Evolutionary conservation across 2,797 vertebrate genomes (phyloP).

Genomic region (Silurus lanzhouensis): DNA sequence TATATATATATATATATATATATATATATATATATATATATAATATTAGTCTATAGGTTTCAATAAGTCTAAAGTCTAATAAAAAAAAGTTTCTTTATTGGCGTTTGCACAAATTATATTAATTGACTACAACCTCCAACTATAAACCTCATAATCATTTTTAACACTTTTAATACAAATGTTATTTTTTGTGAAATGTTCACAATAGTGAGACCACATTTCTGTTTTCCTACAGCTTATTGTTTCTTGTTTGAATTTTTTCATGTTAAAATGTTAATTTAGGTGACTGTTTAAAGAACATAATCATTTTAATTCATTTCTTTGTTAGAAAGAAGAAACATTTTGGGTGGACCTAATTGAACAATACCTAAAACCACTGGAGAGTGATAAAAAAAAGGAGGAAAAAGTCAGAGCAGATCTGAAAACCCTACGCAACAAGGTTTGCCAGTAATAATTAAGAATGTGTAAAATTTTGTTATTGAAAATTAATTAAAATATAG

Average conservation of each 20-base stretch:
- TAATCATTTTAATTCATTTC: not conserved
- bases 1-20: too few species aligned
- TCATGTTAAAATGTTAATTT: not conserved
- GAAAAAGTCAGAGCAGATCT: constrained; percentile 69
- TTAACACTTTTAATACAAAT: not conserved
- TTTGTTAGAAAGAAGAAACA: constrained; percentile 69
- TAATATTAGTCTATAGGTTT: too few species aligned
- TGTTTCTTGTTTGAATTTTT: not conserved
- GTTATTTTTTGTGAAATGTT: not conserved
- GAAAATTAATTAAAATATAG: too few species aligned
- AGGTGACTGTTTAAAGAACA: not conserved
- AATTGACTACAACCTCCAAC: not conserved
- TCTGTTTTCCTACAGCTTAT: not conserved
- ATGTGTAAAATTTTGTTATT: too few species aligned
- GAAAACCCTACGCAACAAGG: constrained; percentile 79
- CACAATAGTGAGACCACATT: not conserved
- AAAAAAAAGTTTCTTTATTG: not conserved
- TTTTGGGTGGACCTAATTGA: constrained; percentile 78
- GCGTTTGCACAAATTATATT: not conserved
- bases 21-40: too few species aligned
- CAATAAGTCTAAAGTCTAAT: not conserved
- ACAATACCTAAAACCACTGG: constrained; percentile 70
- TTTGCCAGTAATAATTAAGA: constrained; percentile 36
- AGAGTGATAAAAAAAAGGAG: constrained; percentile 61
- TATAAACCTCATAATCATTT: not conserved